A percentile compares a stretch with the other conserved stretches of the same genome.
Conservation (phyloP, 37 sponge, comb jelly and placozoan species). For the Ephydatia muelleri region DNA sequence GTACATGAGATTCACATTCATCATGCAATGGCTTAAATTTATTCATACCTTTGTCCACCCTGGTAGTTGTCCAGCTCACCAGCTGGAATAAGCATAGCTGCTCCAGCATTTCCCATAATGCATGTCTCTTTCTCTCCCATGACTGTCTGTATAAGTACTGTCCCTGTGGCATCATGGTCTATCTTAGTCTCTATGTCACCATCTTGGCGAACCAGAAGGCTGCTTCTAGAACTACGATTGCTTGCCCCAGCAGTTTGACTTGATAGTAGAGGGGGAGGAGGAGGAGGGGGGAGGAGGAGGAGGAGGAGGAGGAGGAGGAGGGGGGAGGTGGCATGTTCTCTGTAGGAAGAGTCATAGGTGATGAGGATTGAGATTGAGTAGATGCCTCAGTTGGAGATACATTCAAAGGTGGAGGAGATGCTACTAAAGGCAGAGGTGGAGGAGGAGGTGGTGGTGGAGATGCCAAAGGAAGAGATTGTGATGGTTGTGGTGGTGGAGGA, state of each 20-base stretch:
- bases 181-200: constrained; percentile 37
- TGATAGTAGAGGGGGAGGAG: neutral
- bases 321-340: neutral
- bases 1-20: neutral
- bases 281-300: neutral
- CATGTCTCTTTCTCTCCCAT: constrained; percentile 68
- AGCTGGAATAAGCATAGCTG: constrained; percentile 39
- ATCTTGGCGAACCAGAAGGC: neutral
- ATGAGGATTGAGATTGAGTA: neutral
- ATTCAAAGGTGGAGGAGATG: neutral
- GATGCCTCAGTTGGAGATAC: neutral
- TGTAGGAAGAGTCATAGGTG: neutral
- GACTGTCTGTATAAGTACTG: constrained; percentile 33
- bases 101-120: constrained; percentile 31
- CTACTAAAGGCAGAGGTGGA: neutral
- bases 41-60: neutral
- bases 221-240: neutral
- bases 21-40: neutral
- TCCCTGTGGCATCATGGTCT: constrained; percentile 39
- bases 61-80: constrained; percentile 20
- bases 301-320: neutral
- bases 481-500: constrained; percentile 4
- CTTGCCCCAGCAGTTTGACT: neutral
- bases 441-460: constrained; percentile 10
- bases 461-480: neutral